phyloP scores from a whole-genome alignment of 2,113 vertebrate species.

The Colius striatus region DNA sequence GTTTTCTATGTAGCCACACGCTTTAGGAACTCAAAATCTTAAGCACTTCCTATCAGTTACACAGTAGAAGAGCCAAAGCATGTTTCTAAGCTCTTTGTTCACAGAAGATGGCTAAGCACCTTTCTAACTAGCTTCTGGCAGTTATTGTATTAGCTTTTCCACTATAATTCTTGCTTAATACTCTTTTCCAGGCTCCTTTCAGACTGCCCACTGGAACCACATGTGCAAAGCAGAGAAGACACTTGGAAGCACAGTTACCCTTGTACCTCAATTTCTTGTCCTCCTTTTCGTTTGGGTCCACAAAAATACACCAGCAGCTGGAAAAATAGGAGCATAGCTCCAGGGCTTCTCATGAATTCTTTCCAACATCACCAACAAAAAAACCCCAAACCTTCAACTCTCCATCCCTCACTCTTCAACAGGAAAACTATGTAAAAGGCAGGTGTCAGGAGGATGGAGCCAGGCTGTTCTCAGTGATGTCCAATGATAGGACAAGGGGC shows the following conservation, averaged over 20 bases:
- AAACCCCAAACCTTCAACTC: not conserved
- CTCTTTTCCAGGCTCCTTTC: not conserved
- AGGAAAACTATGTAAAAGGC: not conserved
- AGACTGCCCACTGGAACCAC: not conserved
- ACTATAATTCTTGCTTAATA: not conserved
- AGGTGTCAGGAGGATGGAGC: too few relatives aligned
- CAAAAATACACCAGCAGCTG: not conserved
- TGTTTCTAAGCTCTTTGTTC: not conserved
- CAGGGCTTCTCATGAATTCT: not conserved
- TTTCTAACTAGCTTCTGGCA: not conserved
- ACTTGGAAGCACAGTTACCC: not conserved
- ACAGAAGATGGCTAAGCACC: not conserved
- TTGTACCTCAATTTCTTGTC: not conserved
- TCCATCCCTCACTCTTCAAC: not conserved
- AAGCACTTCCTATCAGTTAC: not conserved
- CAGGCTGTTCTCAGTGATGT: too few relatives aligned
- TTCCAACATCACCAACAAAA: not conserved
- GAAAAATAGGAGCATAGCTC: not conserved
- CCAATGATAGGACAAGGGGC: too few relatives aligned
- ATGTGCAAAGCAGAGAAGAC: not conserved
- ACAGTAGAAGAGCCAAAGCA: not conserved
- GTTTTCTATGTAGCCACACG: not conserved
- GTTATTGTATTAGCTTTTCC: not conserved
- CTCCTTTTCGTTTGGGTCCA: not conserved
- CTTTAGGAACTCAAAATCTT: not conserved